Base-by-base conservation (phyloP, 1,140 invertebrate species). In the Microplitis mediator region DNA sequence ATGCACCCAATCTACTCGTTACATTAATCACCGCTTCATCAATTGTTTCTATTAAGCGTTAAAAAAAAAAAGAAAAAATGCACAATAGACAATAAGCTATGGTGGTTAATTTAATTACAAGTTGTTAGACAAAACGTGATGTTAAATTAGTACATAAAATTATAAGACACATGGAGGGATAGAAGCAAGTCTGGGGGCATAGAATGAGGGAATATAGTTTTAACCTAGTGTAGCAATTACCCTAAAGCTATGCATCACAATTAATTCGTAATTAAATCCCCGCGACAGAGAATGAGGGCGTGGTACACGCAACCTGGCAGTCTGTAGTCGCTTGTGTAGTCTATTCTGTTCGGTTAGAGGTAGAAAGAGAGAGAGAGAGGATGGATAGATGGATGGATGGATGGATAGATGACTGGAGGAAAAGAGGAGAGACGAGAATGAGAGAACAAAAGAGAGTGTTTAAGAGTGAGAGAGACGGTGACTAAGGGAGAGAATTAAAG, bases 261-360 rank as follows among this genome's bases (percentile, higher is more conserved):
- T 82, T 82, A 82, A 79, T 82, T 79, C 74, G 75, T 82, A 82
- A 82, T 82, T 80, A 82, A 80, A 82, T 82, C 78, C 69, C 80
- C 76, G 68, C 63, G 72, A 69, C 77, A 75, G 75, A 34, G 63
- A 39, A 52, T 45, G 36, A 67, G 64, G 64, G 58, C 64, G 60
- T 68, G 73, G 70, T 68, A 14, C 65, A 60, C 36, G 69, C 64
- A 71, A 70, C 67, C 51, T 34, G 66, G 11, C 39, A 45, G 39
- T 45, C 39, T 45, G 39, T 45, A 45, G 39, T 11, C 39, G 39
- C 39, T 45, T 45, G 39, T 45, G 39, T 23, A 56, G 69, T 61
- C 60, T 23, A 64, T 39, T 34, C 62, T n/a, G 16, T 31, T 62
- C 13, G 14, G 14, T 9, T 62, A 34, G 5, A 62, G 14, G 35